A percentile compares a stretch with the other conserved stretches of the same genome.
Conservation (phyloP, 2,797 vertebrate species). For the Falco rusticolus region DNA sequence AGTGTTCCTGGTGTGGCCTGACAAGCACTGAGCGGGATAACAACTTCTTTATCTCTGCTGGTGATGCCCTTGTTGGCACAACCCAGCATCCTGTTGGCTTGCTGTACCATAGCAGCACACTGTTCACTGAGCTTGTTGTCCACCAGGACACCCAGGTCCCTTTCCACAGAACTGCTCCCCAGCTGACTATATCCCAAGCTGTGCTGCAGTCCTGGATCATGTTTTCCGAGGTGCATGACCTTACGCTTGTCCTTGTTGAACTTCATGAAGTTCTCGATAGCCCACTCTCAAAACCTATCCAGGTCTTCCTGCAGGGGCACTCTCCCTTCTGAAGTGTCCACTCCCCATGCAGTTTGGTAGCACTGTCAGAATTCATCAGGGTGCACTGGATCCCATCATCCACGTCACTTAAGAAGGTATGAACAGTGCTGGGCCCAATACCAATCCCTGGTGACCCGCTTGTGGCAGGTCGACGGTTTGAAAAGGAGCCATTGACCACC, state of each 20-base stretch:
- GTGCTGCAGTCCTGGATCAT: background rate
- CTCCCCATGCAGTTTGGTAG: background rate
- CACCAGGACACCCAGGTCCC: too few species aligned
- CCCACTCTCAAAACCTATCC: too few species aligned
- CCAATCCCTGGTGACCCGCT: too few species aligned
- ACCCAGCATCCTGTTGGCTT: background rate
- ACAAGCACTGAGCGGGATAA: background rate
- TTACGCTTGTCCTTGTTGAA: too few species aligned
- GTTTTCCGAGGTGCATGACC: background rate
- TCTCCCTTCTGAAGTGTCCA: background rate
- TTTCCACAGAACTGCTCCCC: background rate
- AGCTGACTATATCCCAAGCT: background rate
- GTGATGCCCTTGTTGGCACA: too few species aligned
- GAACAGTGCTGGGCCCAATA: background rate
- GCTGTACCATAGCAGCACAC: background rate
- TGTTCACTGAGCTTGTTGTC: background rate
- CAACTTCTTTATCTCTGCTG: background rate
- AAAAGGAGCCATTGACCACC: background rate
- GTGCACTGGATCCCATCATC: background rate
- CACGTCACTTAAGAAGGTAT: background rate
- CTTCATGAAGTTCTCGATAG: too few species aligned
- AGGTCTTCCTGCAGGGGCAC: background rate
- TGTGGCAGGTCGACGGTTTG: background rate
- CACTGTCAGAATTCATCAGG: background rate
- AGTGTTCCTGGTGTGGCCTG: background rate